Evolutionary conservation across 2,113 vertebrate genomes (phyloP), one percentile per base, ranked within the genome.

Genomic region (Camelus dromedarius): DNA sequence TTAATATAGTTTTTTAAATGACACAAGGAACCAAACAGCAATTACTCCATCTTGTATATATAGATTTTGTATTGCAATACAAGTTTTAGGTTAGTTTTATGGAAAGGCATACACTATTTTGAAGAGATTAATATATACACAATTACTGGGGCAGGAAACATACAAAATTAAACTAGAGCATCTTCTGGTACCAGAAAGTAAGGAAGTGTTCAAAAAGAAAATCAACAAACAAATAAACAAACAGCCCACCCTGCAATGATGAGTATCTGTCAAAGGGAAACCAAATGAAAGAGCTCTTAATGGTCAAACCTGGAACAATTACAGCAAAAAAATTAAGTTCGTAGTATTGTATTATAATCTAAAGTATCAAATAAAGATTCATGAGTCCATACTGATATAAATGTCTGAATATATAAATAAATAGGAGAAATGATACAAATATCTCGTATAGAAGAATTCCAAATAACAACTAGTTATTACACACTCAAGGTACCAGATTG

Each of bases 401-500:
- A 42, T 30, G 19, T 2, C 22, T 77, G 22, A 77, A 10, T 35
- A n/a, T 32, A 26, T 67, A 83, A 86, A 77, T 48, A 48, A 79
- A 52, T 16, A 30, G 18, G 32, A 26, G 26, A 6, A 52, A 93
- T 75, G 6, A 24, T 11, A 66, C 5, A n/a, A 16, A 24, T 32
- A 0, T 67, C 24, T 58, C 26, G 4, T 89, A 14, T 12, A 69
- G 26, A 72, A 81, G 19, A 58, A 67, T 75, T 67, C 30, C 58
- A 92, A 88, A 26, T 50, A 67, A 5, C 10, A 30, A 26, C 6
- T 4, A 67, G 7, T 50, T 46, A 20, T 4, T 30, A 1, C 3
- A 26, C 18, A 73, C 19, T 52, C 18, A 32, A 26, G 11, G 4
- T 38, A 50, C 8, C 56, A 24, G 6, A 30, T 1, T 5, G 0